Conservation (phyloP, 2,888 invertebrate genomes). For the Hyposoter didymator region DNA sequence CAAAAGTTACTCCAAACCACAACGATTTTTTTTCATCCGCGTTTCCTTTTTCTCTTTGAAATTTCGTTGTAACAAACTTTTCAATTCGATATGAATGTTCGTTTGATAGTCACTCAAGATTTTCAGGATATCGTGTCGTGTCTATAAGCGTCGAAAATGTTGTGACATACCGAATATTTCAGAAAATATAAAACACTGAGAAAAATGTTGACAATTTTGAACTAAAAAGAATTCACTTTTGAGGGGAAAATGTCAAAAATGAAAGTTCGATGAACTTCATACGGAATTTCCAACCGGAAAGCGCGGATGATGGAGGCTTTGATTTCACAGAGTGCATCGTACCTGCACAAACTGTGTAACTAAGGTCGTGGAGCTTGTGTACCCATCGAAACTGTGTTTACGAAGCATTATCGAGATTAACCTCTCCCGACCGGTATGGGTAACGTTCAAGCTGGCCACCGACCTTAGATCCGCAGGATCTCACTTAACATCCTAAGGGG, state of each 20-base stretch:
- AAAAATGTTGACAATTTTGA: neutral
- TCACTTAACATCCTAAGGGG: constrained; percentile 56
- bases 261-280: neutral
- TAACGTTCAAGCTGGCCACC: constrained; percentile 57
- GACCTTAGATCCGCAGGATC: constrained; percentile 72
- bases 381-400: constrained; percentile 73
- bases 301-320: neutral
- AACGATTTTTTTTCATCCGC: no score
- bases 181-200: neutral
- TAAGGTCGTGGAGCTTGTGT: constrained; percentile 28
- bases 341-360: constrained; percentile 20
- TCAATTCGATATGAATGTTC: no score
- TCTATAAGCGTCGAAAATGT: neutral
- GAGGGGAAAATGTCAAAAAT: neutral
- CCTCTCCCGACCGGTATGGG: constrained; percentile 55
- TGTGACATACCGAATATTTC: neutral
- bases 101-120: no score
- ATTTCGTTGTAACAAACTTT: no score
- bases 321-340: constrained; percentile 44
- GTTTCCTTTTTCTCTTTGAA: no score
- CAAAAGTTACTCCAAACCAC: neutral
- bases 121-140: no score
- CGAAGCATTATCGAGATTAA: constrained; percentile 78
- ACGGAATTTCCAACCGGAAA: neutral
- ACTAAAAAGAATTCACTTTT: neutral